Percentiles rank a stretch among this genome's conserved stretches.
phyloP scores from a whole-genome alignment of 1,140 invertebrate species.

The Drosophila busckii region DNA sequence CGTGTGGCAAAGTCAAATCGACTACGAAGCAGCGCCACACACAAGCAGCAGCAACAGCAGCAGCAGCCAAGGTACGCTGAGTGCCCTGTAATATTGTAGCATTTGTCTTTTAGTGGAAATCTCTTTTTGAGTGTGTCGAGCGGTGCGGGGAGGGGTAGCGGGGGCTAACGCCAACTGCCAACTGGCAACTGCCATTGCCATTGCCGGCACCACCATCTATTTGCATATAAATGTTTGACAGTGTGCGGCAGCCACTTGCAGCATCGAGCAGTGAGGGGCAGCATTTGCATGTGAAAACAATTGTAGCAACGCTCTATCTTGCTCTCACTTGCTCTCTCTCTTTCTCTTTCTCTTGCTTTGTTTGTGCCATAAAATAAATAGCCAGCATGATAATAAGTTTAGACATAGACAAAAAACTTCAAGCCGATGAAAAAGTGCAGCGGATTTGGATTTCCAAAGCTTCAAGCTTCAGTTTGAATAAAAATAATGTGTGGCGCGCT shows the following conservation, averaged over 20 bases:
- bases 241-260: constrained; percentile 27
- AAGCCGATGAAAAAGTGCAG: constrained; percentile 73
- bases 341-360: constrained; percentile 13
- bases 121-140: constrained; percentile 70
- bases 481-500: constrained; percentile 68
- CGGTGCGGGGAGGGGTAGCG: constrained; percentile 8
- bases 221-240: constrained; percentile 69
- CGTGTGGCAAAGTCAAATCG: too few species aligned
- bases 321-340: background rate
- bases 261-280: background rate
- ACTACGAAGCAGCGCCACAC: background rate
- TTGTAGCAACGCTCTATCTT: constrained; percentile 32
- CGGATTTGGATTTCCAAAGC: constrained; percentile 65
- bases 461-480: constrained; percentile 68
- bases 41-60: background rate
- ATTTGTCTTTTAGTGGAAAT: constrained; percentile 75
- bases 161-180: constrained; percentile 21
- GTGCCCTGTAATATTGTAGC: constrained; percentile 65
- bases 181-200: too few species aligned
- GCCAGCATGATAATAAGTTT: constrained; percentile 75
- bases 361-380: constrained; percentile 66
- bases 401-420: constrained; percentile 71
- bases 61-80: constrained; percentile 60
- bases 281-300: constrained; percentile 73
- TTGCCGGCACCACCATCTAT: too few species aligned